These are phyloP conservation scores for Uria aalge DNA, from an alignment of 2,113 vertebrate genomes.

Conservation along the genomic window DNA sequence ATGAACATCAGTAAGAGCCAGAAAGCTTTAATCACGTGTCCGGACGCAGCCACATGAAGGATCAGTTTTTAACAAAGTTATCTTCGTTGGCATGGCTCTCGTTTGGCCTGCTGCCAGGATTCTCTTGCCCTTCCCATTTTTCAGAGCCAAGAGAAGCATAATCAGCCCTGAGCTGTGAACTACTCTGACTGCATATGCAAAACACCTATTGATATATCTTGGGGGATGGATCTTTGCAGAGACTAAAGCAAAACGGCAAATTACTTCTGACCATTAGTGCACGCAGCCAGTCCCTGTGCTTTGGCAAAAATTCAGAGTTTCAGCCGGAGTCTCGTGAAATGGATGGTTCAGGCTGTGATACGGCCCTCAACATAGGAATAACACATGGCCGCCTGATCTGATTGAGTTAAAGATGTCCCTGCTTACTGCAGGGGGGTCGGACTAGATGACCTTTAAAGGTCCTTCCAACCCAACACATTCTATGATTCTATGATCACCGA, in stretches of 20 bases:
- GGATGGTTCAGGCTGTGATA: neutral
- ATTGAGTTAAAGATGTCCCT: no score
- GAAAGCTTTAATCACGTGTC: neutral
- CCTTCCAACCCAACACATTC: no score
- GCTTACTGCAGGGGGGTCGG: no score
- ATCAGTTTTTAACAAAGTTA: constrained; percentile 20
- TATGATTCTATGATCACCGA: no score
- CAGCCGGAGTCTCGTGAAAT: neutral
- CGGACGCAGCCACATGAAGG: neutral
- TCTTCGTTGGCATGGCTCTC: neutral
- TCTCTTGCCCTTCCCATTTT: neutral
- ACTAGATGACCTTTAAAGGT: no score
- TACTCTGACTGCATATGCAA: neutral
- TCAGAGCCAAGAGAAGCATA: neutral
- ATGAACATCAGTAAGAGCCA: neutral
- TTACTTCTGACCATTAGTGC: neutral
- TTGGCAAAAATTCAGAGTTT: neutral
- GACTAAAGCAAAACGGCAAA: neutral
- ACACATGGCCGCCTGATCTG: neutral
- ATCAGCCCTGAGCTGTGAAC: neutral
- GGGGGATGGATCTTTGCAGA: neutral
- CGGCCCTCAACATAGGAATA: neutral
- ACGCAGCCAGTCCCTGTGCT: neutral
- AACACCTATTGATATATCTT: neutral
- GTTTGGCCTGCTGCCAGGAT: neutral